Evolutionary conservation across 1,140 invertebrate species (phyloP).

Genomic region (Drosophila bipectinata): DNA sequence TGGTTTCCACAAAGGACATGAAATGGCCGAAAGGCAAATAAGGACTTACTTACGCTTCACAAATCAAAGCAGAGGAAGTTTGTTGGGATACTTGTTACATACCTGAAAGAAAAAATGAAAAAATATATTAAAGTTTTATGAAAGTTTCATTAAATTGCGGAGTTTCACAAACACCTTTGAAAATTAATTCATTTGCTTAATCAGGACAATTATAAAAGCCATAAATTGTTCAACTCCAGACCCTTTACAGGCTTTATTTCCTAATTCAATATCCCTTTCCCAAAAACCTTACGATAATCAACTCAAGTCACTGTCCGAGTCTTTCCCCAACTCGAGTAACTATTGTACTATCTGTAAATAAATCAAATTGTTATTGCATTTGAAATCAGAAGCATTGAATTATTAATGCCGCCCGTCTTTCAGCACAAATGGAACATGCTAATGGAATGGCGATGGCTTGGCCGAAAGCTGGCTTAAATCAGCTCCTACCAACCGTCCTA

Average conservation of each 20-base stretch:
- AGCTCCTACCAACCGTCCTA: slow-evolving; percentile 39
- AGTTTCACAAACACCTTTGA: not conserved
- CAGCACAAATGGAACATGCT: slow-evolving; percentile 27
- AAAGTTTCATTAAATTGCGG: too few species aligned
- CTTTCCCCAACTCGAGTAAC: slow-evolving; percentile 1
- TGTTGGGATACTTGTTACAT: slow-evolving; percentile 33
- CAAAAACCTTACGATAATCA: slow-evolving; percentile 16
- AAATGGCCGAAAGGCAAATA: slow-evolving; percentile 41
- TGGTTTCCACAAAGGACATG: slow-evolving; percentile 26
- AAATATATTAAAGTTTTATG: slow-evolving; percentile 14
- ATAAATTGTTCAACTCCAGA: slow-evolving; percentile 16
- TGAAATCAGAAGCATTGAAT: slow-evolving; percentile 52
- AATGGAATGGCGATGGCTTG: slow-evolving; percentile 38
- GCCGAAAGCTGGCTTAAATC: slow-evolving; percentile 29
- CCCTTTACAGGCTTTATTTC: not conserved
- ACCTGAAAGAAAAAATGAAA: slow-evolving; percentile 51
- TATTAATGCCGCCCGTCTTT: slow-evolving; percentile 56
- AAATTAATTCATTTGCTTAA: slow-evolving; percentile 20
- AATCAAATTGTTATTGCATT: slow-evolving; percentile 74
- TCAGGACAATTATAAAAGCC: not conserved
- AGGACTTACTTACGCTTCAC: slow-evolving; percentile 54
- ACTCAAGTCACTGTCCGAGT: not conserved
- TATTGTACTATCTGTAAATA: slow-evolving; percentile 51
- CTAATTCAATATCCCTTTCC: not conserved
- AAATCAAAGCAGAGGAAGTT: slow-evolving; percentile 41